These are phyloP conservation scores for Malurus elegans DNA, from an alignment of 2,113 vertebrate species.

Conservation along the genomic window DNA sequence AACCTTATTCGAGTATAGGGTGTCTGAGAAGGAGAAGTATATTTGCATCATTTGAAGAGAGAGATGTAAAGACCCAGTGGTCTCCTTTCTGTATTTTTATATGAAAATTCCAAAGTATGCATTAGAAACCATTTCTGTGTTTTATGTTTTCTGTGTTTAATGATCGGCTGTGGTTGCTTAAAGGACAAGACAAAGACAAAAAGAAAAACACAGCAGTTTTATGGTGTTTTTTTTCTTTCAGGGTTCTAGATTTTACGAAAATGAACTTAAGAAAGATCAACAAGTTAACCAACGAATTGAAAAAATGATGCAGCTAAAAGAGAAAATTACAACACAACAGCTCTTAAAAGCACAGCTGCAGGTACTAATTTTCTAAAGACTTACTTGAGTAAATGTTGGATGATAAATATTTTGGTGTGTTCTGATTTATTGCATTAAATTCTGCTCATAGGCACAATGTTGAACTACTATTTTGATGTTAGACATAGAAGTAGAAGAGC, in stretches of 20 bases:
- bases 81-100: not conserved
- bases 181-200: not conserved
- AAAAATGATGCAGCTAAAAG: slow-evolving; percentile 89
- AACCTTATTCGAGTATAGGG: not conserved
- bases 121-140: not conserved
- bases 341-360: slow-evolving; percentile 85
- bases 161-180: not conserved
- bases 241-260: slow-evolving; percentile 96
- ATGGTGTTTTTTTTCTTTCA: slow-evolving; percentile 53
- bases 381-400: not conserved
- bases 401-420: not conserved
- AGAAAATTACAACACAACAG: slow-evolving; percentile 83
- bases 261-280: slow-evolving; percentile 90
- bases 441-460: not conserved
- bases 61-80: not conserved
- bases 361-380: slow-evolving; percentile 66
- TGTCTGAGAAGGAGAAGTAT: not conserved
- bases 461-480: not conserved
- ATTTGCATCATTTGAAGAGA: not conserved
- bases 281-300: slow-evolving; percentile 94
- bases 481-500: not conserved
- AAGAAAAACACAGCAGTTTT: not conserved
- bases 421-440: not conserved
- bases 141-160: slow-evolving; percentile 55
- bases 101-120: not conserved